Evolutionary conservation across 2,113 vertebrate genomes (phyloP).

Genomic region (Pipra filicauda): DNA sequence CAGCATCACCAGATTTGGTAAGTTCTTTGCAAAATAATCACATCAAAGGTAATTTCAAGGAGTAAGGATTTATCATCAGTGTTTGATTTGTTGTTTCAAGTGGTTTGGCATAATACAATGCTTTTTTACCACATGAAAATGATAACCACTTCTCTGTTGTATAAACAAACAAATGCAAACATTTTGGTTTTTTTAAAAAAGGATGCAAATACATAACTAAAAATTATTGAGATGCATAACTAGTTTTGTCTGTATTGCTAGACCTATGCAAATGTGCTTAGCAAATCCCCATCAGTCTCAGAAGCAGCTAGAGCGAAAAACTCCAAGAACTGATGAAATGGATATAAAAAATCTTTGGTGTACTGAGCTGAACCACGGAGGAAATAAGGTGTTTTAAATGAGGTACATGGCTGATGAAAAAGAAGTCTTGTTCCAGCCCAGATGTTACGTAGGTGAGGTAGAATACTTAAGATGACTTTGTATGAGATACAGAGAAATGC

Average conservation of each 20-base stretch:
- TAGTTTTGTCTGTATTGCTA: neutral
- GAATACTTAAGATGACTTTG: neutral
- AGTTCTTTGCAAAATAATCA: neutral
- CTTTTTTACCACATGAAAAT: neutral
- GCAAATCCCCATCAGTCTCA: neutral
- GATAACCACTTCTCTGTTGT: neutral
- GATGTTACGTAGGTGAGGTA: neutral
- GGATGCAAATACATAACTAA: neutral
- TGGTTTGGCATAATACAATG: neutral
- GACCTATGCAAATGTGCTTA: neutral
- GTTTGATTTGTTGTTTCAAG: neutral
- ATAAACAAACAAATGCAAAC: neutral
- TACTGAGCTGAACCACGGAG: neutral
- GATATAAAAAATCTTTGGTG: neutral
- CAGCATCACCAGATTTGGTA: neutral
- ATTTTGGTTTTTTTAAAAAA: neutral
- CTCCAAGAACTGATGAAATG: neutral
- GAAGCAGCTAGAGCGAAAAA: neutral
- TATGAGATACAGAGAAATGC: neutral
- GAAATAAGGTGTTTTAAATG: neutral
- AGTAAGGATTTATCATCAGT: neutral
- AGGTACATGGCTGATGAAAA: neutral
- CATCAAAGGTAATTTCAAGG: neutral
- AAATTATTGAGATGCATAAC: neutral
- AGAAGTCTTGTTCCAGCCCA: neutral